A percentile compares a stretch with the other conserved stretches of the same genome.
These are phyloP conservation scores for Tenthredo livida DNA, from an alignment of 2,888 invertebrate species.

Conservation along the genomic window DNA sequence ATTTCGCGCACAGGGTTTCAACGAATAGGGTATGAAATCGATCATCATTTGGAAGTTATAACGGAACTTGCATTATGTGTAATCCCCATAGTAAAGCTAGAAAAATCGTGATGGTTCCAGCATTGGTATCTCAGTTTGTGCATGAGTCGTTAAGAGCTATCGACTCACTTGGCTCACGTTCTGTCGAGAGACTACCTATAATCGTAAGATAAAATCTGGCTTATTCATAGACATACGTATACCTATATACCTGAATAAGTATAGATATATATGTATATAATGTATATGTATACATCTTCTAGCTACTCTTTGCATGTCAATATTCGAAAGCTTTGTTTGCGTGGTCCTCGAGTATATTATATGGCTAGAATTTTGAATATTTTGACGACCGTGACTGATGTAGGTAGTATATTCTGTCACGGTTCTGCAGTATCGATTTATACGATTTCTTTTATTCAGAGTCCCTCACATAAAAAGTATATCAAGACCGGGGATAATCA, in stretches of 20 bases:
- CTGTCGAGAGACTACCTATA: neutral
- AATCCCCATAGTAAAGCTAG: conserved; percentile 5
- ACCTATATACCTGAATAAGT: neutral
- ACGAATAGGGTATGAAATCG: neutral
- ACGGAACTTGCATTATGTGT: neutral
- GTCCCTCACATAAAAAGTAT: neutral
- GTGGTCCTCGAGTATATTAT: neutral
- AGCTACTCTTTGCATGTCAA: neutral
- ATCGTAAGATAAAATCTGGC: neutral
- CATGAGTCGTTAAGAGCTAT: conserved; percentile 18
- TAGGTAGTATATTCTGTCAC: neutral
- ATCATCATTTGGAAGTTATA: neutral
- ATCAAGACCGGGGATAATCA: neutral
- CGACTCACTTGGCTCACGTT: conserved; percentile 16
- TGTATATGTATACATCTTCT: neutral
- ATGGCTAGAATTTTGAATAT: neutral
- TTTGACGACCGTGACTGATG: neutral
- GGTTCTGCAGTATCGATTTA: neutral
- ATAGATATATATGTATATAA: neutral
- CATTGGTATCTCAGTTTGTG: conserved; percentile 11
- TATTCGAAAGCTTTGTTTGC: neutral
- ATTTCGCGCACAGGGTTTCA: neutral
- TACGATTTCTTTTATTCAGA: neutral
- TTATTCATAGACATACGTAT: neutral
- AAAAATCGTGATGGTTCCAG: neutral